These are phyloP conservation scores for Orchestes rusci DNA, from an alignment of 2,888 invertebrate species.

Conservation along the genomic window DNA sequence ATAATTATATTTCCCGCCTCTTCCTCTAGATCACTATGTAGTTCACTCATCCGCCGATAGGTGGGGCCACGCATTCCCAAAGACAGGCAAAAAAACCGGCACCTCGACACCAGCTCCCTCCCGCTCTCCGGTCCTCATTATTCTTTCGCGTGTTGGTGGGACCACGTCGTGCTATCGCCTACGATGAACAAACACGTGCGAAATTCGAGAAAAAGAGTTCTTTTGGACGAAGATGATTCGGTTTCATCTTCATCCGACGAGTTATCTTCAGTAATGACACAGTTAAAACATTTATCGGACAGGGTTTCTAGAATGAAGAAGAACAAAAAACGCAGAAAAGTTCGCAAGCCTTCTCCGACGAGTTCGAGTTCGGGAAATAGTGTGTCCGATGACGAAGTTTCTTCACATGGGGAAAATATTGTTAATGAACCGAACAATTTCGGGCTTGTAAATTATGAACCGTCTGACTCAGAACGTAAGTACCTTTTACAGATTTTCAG, in stretches of 20 bases:
- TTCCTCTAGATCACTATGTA: conserved; percentile 1
- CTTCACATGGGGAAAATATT: too few relatives aligned
- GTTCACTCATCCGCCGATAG: background rate
- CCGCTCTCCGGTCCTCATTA: too few relatives aligned
- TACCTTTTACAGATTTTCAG: too few relatives aligned
- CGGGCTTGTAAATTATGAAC: background rate
- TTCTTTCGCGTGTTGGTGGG: too few relatives aligned
- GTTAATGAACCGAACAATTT: background rate
- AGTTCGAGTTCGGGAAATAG: background rate
- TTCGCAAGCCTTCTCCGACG: background rate
- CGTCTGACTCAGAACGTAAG: background rate
- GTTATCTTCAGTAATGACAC: too few relatives aligned
- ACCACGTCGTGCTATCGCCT: too few relatives aligned
- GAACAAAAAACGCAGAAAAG: background rate
- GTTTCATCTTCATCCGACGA: too few relatives aligned
- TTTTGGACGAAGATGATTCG: too few relatives aligned
- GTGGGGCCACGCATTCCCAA: background rate
- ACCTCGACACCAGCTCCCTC: background rate
- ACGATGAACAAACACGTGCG: too few relatives aligned
- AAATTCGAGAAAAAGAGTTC: too few relatives aligned
- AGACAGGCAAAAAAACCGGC: background rate
- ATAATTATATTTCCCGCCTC: conserved; percentile 1
- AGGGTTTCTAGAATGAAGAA: too few relatives aligned
- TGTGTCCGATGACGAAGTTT: background rate
- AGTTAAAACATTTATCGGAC: too few relatives aligned